A percentile compares a stretch with the other conserved stretches of the same genome.
These are phyloP conservation scores for Lagorchestes hirsutus DNA, from an alignment of 2,797 vertebrate genomes.

Conservation along the genomic window DNA sequence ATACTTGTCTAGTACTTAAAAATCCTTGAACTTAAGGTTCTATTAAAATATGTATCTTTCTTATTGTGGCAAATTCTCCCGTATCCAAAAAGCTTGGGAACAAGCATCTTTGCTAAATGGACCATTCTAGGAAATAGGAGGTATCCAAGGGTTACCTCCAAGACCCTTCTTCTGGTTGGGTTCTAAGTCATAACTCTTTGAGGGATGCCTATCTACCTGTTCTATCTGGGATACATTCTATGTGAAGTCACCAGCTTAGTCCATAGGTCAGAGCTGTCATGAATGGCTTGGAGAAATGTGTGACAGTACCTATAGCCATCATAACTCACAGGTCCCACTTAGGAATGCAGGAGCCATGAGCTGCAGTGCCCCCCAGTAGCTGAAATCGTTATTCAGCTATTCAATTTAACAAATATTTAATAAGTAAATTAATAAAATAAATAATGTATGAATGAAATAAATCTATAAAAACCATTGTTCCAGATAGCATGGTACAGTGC, in stretches of 20 bases:
- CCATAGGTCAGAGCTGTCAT: not conserved
- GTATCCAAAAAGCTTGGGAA: not conserved
- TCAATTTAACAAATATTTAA: not conserved
- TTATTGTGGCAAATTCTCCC: not conserved
- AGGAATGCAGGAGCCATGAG: not conserved
- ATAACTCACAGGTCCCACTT: not conserved
- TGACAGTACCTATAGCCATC: not conserved
- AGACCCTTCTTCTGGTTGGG: not conserved
- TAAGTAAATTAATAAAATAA: no score
- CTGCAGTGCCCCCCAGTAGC: not conserved
- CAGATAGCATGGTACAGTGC: not conserved
- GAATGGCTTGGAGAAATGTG: not conserved
- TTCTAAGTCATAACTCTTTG: not conserved
- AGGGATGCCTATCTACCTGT: not conserved
- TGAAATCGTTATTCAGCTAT: not conserved
- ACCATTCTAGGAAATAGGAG: not conserved
- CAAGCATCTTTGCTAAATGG: not conserved
- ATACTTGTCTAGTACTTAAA: constrained; percentile 14
- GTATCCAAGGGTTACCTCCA: not conserved
- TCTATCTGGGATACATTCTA: not conserved
- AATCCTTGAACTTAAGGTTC: constrained; percentile 11
- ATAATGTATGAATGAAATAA: not conserved
- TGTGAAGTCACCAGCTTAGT: not conserved
- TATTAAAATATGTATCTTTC: not conserved
- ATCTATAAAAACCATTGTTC: not conserved